A percentile compares a stretch with the other conserved stretches of the same genome.
These are phyloP conservation scores for Echeneis naucrates DNA, from an alignment of 2,797 vertebrate species.

Conservation along the genomic window DNA sequence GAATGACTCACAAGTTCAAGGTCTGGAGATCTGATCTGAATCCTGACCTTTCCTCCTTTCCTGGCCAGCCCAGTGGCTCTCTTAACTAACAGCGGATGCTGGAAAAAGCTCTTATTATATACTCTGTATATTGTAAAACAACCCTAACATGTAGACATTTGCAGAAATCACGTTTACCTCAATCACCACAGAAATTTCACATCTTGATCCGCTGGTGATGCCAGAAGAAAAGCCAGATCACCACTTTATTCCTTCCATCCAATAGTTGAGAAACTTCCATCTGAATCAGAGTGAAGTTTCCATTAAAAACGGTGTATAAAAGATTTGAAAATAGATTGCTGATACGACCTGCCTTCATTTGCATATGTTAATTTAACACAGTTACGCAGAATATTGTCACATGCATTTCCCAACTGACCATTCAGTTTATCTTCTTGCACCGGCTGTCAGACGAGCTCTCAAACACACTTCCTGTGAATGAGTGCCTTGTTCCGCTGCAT, in stretches of 20 bases:
- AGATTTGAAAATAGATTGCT: neutral
- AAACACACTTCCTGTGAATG: constrained; percentile 47
- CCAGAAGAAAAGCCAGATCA: neutral
- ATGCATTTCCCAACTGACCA: neutral
- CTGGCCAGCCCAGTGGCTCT: too few species aligned
- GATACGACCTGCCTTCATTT: constrained; percentile 1
- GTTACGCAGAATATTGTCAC: neutral
- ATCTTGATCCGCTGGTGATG: too few species aligned
- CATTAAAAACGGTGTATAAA: neutral
- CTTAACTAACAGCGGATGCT: too few species aligned
- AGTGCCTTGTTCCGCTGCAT: constrained; percentile 37
- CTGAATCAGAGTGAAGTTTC: neutral
- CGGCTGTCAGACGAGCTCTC: constrained; percentile 14
- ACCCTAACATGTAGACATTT: too few species aligned
- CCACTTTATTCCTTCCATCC: neutral
- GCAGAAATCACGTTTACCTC: too few species aligned
- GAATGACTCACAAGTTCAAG: too few species aligned
- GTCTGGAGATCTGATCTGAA: too few species aligned
- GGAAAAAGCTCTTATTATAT: too few species aligned
- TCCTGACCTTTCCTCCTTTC: too few species aligned
- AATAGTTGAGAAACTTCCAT: neutral
- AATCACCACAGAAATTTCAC: neutral
- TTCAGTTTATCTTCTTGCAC: constrained; percentile 11
- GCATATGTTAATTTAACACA: too few species aligned
- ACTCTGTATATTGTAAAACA: too few species aligned